A percentile compares a stretch with the other conserved stretches of the same genome.
Conservation (phyloP, 1,140 invertebrate species). For the Ips typographus region DNA sequence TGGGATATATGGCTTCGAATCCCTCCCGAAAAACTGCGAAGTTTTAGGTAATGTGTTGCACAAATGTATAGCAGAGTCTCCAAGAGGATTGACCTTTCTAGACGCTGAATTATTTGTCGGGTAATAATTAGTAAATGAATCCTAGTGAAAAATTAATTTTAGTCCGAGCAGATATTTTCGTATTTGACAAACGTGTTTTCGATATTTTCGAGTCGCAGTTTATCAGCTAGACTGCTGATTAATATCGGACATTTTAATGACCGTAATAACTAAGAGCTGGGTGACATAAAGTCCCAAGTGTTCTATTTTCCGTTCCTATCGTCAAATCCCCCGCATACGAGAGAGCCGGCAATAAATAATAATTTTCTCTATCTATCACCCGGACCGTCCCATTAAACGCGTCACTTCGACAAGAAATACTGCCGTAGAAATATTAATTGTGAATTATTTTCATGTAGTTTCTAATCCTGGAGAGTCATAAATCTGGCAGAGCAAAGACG, state of each 20-base stretch:
- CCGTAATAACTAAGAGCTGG: constrained; percentile 25
- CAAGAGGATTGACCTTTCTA: too few relatives aligned
- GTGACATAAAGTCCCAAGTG: constrained; percentile 30
- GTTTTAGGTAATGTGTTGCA: not conserved
- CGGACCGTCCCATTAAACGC: constrained; percentile 30
- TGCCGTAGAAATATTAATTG: constrained; percentile 33
- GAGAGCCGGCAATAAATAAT: constrained; percentile 28
- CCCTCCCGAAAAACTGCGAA: not conserved
- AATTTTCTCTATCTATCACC: constrained; percentile 36
- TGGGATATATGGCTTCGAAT: not conserved
- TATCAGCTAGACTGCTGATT: constrained; percentile 19
- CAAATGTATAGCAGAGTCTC: too few relatives aligned
- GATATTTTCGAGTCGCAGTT: constrained; percentile 18
- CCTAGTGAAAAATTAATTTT: too few relatives aligned
- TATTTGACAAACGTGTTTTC: constrained; percentile 19
- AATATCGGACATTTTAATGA: constrained; percentile 31
- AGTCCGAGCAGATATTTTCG: not conserved
- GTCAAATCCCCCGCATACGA: constrained; percentile 23
- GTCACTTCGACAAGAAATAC: constrained; percentile 34
- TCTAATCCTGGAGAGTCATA: constrained; percentile 13
- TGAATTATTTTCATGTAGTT: constrained; percentile 33
- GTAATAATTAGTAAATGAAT: too few relatives aligned
- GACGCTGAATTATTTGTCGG: too few relatives aligned
- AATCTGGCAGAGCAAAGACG: constrained; percentile 21
- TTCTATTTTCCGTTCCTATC: constrained; percentile 32